Evolutionary conservation across 2,113 vertebrate species (phyloP), one percentile per base, ranked within the genome.

Genomic region (Tyto alba): DNA sequence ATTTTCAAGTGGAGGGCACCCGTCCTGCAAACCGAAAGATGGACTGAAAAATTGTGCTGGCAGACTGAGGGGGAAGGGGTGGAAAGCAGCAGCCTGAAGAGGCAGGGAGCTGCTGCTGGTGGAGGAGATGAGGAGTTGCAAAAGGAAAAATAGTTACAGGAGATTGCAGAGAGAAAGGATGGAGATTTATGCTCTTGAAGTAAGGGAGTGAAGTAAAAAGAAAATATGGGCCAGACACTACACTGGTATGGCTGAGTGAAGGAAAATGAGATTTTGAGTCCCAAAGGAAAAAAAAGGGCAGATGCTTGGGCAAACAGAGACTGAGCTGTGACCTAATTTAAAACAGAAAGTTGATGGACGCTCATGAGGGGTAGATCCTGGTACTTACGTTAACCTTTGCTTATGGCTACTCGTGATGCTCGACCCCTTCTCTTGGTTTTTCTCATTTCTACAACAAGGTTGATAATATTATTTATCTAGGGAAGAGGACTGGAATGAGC

Each of bases 91-190:
- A 86, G 63, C 56, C n/a, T 57, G 47, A 80, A 67, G 22, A 93
- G 41, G 48, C 9, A 30, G 19, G 38, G 57, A 91, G 50, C 45
- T 91, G 73, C 41, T 75, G 74, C 11, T 6, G 62, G 43, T 1
- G 48, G 26, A 80, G 43, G 34, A 91, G 47, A 29, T 11, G 20
- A 84, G 38, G 59, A 89, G 30, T 16, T 16, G 38, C 38, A 20
- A 45, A 62, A 38, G 16, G 32, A 30, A 34, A 36, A 68, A 43
- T 1, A 45, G 40, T 2, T 13, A 69, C 0, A 2, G 47, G 41
- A 79, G 7, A 36, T 1, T 0, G 1, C 11, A 32, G 10, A 32
- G 32, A 88, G 47, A 52, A 64, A 16, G 23, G 57, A 47, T 16
- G 78, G 56, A 40, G 47, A 74, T 25, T 66, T 19, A 41, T 63